Percentiles rank a stretch among this genome's conserved stretches.
Evolutionary conservation across 2,113 vertebrate genomes (phyloP).

Genomic region (Melierax canorus): DNA sequence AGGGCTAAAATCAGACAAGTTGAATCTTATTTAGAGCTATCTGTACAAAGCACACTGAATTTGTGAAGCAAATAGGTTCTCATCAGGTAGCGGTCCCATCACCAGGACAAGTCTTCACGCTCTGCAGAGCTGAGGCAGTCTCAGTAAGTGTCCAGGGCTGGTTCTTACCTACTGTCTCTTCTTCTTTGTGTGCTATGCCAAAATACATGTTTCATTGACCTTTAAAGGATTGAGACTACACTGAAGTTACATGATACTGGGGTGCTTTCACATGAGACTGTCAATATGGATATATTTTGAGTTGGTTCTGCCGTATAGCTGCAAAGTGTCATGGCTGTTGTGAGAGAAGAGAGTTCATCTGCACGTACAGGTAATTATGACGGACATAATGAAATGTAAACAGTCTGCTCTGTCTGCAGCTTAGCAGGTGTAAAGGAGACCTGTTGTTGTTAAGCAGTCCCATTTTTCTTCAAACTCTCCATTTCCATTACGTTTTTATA

Average conservation of each 20-base stretch:
- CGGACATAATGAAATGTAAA: background rate
- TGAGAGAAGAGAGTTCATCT: background rate
- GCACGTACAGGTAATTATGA: background rate
- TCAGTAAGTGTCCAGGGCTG: background rate
- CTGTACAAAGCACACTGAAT: background rate
- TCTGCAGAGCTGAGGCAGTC: background rate
- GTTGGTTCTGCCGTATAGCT: background rate
- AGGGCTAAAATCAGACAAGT: background rate
- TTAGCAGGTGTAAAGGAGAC: background rate
- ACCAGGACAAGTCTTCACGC: background rate
- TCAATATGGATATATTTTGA: background rate
- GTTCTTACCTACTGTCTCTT: background rate
- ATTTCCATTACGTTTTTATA: background rate
- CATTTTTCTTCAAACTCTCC: background rate
- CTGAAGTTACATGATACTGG: background rate
- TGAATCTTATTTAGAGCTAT: background rate
- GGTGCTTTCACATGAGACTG: background rate
- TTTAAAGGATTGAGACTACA: background rate
- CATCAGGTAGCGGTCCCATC: accelerated
- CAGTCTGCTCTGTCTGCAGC: background rate
- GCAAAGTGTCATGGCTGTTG: background rate
- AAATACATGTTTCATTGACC: background rate
- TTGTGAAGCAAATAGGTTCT: background rate
- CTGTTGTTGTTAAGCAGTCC: background rate
- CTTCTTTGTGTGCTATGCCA: background rate